These are phyloP conservation scores for Sakesphorus luctuosus DNA, from an alignment of 2,113 vertebrate genomes.

Conservation along the genomic window DNA sequence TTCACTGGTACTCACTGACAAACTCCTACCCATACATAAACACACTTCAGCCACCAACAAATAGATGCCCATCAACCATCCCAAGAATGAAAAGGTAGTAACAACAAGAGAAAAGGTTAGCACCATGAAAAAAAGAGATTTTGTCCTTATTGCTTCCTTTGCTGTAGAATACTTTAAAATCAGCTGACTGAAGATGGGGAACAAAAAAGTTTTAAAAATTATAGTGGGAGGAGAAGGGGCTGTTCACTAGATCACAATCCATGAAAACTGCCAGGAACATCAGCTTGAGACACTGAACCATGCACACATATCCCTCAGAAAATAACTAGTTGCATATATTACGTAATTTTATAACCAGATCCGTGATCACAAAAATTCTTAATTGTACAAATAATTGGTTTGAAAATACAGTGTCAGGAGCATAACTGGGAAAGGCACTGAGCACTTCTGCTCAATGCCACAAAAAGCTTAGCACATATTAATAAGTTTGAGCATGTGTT, in stretches of 20 bases:
- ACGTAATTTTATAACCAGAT: background rate
- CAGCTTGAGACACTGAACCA: background rate
- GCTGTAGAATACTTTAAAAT: background rate
- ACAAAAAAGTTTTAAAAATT: background rate
- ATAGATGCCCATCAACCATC: background rate
- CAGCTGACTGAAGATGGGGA: background rate
- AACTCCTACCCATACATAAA: background rate
- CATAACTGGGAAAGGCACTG: background rate
- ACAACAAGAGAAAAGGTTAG: background rate
- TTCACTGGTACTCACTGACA: background rate
- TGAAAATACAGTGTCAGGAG: background rate
- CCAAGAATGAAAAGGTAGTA: background rate
- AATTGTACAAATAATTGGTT: background rate
- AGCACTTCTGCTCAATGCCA: background rate
- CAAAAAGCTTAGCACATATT: background rate
- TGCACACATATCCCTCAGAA: background rate
- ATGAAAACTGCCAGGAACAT: background rate
- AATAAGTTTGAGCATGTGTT: background rate
- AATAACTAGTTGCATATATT: background rate
- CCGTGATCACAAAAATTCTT: background rate
- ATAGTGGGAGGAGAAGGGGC: background rate
- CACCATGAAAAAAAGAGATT: background rate
- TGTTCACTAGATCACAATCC: background rate
- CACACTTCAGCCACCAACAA: background rate
- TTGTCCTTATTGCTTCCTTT: background rate